Base-by-base conservation (phyloP, 1,140 invertebrate genomes). In the Drosophila biarmipes region DNA sequence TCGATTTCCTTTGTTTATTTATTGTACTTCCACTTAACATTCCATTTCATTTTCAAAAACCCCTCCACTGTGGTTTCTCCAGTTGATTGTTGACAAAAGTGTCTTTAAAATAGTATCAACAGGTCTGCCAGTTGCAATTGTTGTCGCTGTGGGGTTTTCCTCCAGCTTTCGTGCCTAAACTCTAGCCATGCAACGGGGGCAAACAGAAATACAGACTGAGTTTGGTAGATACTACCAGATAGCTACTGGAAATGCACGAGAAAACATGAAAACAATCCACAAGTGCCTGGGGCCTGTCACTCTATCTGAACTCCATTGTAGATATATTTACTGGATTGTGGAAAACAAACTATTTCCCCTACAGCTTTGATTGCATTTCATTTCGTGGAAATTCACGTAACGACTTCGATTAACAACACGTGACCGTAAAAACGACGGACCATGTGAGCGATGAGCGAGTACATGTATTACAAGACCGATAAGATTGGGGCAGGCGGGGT, bases 371-470 rank as follows among this genome's bases (percentile, higher is more conserved):
- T 71, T 78, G 82, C 64, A 78, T 73, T 86, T 58, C 2, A 64
- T 71, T 78, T 48, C 46, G 76, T 78, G 82, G 64, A 87, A 87
- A 75, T 72, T 78, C 46, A 81, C 78, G 81, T 78, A 87, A 87
- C 61, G 48, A 54, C 61, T 81, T 49, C 56, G 74, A 85, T 80
- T 73, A 68, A 42, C 35, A 49, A 78, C 82, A 86, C 82, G 82
- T 86, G 82, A 81, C 78, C 49, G 58, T 62, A 80, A 73, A 74
- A 80, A 80, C 29, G 55, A 52, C 45, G 24, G 45, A 67, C 35
- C 62, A 57, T 52, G 55, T 64, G 61, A 59, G 63, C 17, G 35
- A 59, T 64, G 61, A 59, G 63, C 17, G 35, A 59, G 46, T 56
- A 52, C 52, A 34, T 66, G 31, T 56, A 48, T 48, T 57, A 71